Evolutionary conservation across 1,140 invertebrate genomes (phyloP).

Genomic region (Drosophila sucinea): DNA sequence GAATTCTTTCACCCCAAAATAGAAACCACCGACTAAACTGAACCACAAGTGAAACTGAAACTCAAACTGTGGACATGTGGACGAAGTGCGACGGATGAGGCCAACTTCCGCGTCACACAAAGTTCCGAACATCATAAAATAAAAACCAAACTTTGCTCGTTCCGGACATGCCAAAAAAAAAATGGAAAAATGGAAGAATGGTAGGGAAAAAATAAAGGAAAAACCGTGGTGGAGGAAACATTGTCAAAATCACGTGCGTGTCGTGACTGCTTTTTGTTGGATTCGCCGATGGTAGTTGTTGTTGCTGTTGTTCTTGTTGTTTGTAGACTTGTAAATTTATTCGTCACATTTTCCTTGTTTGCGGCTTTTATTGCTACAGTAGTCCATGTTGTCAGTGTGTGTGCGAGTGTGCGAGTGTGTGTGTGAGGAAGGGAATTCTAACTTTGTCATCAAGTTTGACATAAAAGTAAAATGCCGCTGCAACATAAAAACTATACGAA

Average conservation of each 20-base stretch:
- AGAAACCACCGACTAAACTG: conserved; percentile 11
- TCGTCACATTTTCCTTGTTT: conserved; percentile 55
- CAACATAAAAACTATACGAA: background rate
- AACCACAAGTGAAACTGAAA: conserved; percentile 48
- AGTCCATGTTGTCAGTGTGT: conserved; percentile 23
- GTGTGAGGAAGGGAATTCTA: conserved; percentile 24
- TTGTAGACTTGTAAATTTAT: conserved; percentile 62
- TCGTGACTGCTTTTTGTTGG: conserved; percentile 36
- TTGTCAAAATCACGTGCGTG: conserved; percentile 78
- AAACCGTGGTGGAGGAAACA: conserved; percentile 38
- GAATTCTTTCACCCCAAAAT: background rate
- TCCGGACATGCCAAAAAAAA: conserved; percentile 37
- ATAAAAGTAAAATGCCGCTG: conserved; percentile 14
- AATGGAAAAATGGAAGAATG: conserved; percentile 34
- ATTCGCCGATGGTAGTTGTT: background rate
- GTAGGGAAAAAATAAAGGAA: conserved; percentile 14
- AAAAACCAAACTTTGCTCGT: conserved; percentile 56
- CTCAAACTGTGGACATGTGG: conserved; percentile 6
- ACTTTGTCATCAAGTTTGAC: conserved; percentile 50
- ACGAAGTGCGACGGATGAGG: conserved; percentile 10
- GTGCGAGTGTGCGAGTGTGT: background rate
- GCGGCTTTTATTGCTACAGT: conserved; percentile 39
- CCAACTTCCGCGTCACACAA: conserved; percentile 47
- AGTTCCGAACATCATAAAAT: conserved; percentile 54
- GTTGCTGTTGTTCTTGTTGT: conserved; percentile 1